Base-by-base conservation (phyloP, 2,888 invertebrate species). In the Sesia apiformis region DNA sequence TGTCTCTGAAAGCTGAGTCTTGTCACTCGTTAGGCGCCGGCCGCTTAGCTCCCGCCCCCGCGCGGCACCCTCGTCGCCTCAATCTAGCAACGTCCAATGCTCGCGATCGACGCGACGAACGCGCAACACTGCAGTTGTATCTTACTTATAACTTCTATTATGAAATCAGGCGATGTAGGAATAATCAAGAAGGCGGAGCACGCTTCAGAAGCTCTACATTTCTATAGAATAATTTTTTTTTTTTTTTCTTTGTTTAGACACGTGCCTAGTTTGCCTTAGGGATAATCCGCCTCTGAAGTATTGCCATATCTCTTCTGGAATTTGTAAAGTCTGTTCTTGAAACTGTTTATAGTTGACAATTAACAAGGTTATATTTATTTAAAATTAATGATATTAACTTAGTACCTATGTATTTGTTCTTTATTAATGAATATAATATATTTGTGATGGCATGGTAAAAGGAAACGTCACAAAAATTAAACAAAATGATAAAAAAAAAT, bases 241-340 rank as follows among this genome's bases (percentile, higher is more conserved):
- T 23, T 49, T 49, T n/a, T 49, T 49, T 49, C 5, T 49, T 49
- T 49, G n/a, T 49, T 49, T 49, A 8, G 53, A 46, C 53, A 53
- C 53, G 46, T 53, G 53, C 53, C 53, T 53, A 53, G 43, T 53
- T 53, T 53, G 53, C 53, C 53, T 46, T 53, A 53, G 4, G 52
- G 52, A 40, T 52, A 52, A 52, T 52, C 41, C 52, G 40, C 52
- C 52, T 41, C 52, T 52, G 49, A 49, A 6, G 5, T 41, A 1
- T 6, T 6, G 5, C 41, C 41, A 41, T 41, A 41, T 41, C 41
- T 23, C 23, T 23, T 23, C 23, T 23, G 23, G 23, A 23, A 23
- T 23, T 23, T 23, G 23, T 23, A 1, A 23, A 23, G 23, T 23
- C 23, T 23, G 23, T 23, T 23, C 23, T 23, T 23, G 23, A 23